Evolutionary conservation across 1,140 invertebrate species (phyloP).

Genomic region (Archegozetes longisetosus): DNA sequence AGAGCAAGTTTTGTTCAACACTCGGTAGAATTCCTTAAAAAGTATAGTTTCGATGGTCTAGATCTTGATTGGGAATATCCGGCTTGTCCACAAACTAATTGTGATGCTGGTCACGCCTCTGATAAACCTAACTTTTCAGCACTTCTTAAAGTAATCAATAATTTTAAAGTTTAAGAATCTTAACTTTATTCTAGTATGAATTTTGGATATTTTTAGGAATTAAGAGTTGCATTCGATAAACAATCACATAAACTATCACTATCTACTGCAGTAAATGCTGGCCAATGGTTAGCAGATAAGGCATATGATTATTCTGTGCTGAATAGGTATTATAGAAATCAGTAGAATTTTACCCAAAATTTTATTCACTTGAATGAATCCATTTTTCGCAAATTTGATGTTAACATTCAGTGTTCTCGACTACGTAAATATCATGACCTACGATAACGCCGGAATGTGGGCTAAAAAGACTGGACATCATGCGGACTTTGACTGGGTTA

Average conservation of each 20-base stretch:
- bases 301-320: neutral
- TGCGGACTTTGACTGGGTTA: neutral
- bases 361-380: neutral
- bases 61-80: slow-evolving; percentile 84
- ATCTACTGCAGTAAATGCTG: neutral
- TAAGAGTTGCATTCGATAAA: neutral
- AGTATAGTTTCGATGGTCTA: slow-evolving; percentile 58
- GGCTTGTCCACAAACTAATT: slow-evolving; percentile 76
- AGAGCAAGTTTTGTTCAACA: slow-evolving; percentile 51
- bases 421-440: neutral
- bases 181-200: too few relatives aligned
- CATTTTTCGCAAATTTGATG: neutral
- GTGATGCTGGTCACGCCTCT: slow-evolving; percentile 73
- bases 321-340: too few relatives aligned
- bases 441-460: neutral
- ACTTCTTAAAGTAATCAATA: slow-evolving; percentile 49
- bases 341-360: neutral
- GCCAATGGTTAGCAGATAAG: neutral
- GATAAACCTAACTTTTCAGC: slow-evolving; percentile 77
- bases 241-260: neutral
- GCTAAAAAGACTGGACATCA: neutral
- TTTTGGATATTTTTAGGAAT: too few relatives aligned
- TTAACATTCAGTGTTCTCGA: neutral
- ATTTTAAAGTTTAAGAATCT: neutral
- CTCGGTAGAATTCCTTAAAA: slow-evolving; percentile 46